phyloP scores from a whole-genome alignment of 37 sponge, comb jelly and placozoan genomes.

The Crambe crambe region DNA sequence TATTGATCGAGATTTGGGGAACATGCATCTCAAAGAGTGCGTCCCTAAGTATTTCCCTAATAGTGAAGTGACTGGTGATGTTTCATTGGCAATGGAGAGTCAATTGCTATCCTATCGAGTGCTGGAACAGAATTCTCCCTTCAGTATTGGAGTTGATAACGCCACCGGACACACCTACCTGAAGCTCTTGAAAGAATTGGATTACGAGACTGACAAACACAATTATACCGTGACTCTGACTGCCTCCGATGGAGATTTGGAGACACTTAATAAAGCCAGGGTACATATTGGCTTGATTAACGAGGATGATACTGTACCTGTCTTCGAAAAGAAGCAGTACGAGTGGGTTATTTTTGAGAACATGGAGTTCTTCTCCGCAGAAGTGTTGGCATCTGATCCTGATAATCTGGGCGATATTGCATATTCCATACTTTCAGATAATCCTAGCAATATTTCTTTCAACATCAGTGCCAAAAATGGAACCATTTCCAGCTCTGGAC shows the following conservation, averaged over 20 bases:
- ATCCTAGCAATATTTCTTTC: constrained; percentile 6
- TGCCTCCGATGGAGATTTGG: constrained; percentile 43
- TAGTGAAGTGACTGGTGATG: not conserved
- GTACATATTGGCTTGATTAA: constrained; percentile 56
- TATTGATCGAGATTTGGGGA: constrained; percentile 8
- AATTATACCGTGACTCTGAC: constrained; percentile 24
- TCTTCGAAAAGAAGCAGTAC: constrained; percentile 42
- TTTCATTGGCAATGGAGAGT: not conserved
- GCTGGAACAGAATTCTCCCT: constrained; percentile 32
- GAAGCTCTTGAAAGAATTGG: constrained; percentile 30
- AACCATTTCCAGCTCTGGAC: constrained; percentile 36
- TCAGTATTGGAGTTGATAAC: constrained; percentile 22
- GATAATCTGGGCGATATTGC: constrained; percentile 23
- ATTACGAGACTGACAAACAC: constrained; percentile 60
- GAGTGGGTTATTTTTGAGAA: constrained; percentile 58
- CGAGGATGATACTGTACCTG: constrained; percentile 58
- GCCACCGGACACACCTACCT: constrained; percentile 26
- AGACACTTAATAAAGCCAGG: constrained; percentile 5
- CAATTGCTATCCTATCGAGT: constrained; percentile 13
- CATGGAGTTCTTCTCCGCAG: constrained; percentile 19
- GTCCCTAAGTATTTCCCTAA: not conserved
- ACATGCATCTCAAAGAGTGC: constrained; percentile 22
- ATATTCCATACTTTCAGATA: constrained; percentile 39
- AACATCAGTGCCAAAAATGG: constrained; percentile 44
- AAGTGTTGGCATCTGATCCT: constrained; percentile 46